These are phyloP conservation scores for Todus mexicanus DNA, from an alignment of 2,797 vertebrate species.

Conservation along the genomic window DNA sequence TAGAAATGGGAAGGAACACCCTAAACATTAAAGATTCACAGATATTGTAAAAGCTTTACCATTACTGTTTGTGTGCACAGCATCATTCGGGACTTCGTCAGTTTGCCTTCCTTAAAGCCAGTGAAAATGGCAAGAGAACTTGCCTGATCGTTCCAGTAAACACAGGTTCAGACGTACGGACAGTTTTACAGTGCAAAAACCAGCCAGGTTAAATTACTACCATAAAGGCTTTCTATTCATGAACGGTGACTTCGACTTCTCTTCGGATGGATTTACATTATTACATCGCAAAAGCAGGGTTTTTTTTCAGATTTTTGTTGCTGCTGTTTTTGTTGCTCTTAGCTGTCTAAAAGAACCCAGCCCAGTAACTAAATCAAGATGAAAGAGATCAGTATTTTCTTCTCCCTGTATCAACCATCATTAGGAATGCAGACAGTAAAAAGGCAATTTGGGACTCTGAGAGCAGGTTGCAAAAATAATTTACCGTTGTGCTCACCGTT, in stretches of 20 bases:
- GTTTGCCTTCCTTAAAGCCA: not conserved
- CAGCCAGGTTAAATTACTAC: constrained; percentile 25
- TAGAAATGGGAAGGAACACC: not conserved
- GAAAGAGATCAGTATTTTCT: constrained; percentile 38
- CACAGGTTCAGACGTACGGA: not conserved
- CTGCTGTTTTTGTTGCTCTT: not conserved
- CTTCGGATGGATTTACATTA: constrained; percentile 24
- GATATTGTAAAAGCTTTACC: not conserved
- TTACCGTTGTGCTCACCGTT: constrained; percentile 63
- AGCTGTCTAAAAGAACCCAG: not conserved
- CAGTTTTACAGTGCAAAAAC: constrained; percentile 43
- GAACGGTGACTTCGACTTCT: constrained; percentile 17
- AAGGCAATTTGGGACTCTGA: constrained; percentile 66
- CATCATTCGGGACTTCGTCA: not conserved
- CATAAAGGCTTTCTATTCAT: constrained; percentile 14
- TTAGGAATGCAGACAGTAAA: constrained; percentile 70
- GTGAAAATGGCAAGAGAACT: constrained; percentile 10
- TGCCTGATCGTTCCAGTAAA: constrained; percentile 21
- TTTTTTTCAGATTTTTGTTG: not conserved
- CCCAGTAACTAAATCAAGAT: constrained; percentile 59
- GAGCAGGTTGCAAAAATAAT: constrained; percentile 70
- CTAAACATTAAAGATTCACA: not conserved
- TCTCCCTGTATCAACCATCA: constrained; percentile 60
- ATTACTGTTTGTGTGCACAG: not conserved
- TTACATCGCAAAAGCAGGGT: not conserved